These are phyloP conservation scores for Gymnopithys bicolor DNA, from an alignment of 2,797 vertebrate genomes.

Conservation along the genomic window DNA sequence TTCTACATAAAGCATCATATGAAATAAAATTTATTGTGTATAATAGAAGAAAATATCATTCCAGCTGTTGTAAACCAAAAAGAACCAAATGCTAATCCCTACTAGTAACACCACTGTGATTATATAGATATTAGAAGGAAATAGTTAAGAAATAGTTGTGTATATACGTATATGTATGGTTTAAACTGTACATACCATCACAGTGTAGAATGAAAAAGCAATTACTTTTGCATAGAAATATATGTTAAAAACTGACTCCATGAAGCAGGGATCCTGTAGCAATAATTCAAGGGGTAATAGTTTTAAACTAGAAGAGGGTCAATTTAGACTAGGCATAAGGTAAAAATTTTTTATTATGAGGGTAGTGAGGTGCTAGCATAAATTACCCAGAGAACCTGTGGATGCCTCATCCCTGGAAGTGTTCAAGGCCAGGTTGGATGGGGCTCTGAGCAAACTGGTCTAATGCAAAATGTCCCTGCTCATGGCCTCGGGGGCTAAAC, in stretches of 20 bases:
- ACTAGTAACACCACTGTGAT: neutral
- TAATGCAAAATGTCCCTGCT: no score
- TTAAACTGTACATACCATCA: neutral
- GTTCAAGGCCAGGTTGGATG: no score
- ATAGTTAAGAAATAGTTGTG: neutral
- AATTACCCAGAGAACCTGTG: neutral
- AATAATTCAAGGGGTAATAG: neutral
- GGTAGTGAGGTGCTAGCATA: accelerated
- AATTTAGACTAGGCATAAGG: neutral
- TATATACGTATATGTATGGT: neutral
- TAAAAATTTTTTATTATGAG: neutral
- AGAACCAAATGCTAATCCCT: neutral
- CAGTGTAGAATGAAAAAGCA: neutral
- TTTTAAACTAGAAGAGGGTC: neutral
- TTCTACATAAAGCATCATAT: neutral
- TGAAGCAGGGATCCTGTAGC: neutral
- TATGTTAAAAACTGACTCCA: neutral
- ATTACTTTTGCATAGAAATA: neutral
- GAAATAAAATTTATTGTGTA: neutral
- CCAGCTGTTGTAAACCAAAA: neutral
- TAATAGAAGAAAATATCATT: neutral
- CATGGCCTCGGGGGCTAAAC: no score
- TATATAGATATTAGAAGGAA: neutral
- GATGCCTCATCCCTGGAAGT: neutral
- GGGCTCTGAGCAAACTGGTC: neutral